Evolutionary conservation across 53 echinoderm and acorn worm genomes (phyloP), one percentile per base, ranked within the genome.

Genomic region (Patiria pectinifera): DNA sequence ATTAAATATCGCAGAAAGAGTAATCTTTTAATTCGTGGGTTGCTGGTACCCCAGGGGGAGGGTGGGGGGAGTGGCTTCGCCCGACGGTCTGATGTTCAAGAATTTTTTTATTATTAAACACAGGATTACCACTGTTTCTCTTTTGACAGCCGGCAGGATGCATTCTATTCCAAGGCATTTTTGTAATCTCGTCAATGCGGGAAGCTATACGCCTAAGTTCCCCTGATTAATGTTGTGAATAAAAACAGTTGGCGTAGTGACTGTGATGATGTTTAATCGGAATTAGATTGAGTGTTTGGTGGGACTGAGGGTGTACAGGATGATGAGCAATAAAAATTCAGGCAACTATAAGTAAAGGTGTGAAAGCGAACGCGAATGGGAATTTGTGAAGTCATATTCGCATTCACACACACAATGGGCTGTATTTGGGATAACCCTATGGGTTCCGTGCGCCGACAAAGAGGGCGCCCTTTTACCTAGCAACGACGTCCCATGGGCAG

Each of bases 11-110:
- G 77, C 77, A 78, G 88, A 76, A 78, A 78, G 78, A 78, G 78
- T 88, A 76, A 88, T 88, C 88, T 77, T 88, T 78, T 88, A 88
- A 88, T 88, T 88, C 78, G 19, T 45, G 22, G 77, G 59, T 62
- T 45, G 88, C 62, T 78, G 77, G 61, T 78, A 59, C 26, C 61
- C 88, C 61, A 48, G 86, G 74, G 86, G 48, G 80, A 13, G n/a
- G 69, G 69, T 53, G 53, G 53, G 53, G 53, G 53, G 53, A 53
- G 53, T 53, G 53, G 53, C 53, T 8, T 35, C 2, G 53, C 53
- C 2, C 53, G 0, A 53, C 47, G 49, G 82, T 59, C n/a, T 18
- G 59, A 59, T 59, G 59, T 82, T 0, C 46, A 45, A 23, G 47
- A 49, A 49, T 71, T 11, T 45, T 47, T 46, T 48, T 85, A 18